Conservation (phyloP, 2,113 vertebrate species). For the Mobula hypostoma region DNA sequence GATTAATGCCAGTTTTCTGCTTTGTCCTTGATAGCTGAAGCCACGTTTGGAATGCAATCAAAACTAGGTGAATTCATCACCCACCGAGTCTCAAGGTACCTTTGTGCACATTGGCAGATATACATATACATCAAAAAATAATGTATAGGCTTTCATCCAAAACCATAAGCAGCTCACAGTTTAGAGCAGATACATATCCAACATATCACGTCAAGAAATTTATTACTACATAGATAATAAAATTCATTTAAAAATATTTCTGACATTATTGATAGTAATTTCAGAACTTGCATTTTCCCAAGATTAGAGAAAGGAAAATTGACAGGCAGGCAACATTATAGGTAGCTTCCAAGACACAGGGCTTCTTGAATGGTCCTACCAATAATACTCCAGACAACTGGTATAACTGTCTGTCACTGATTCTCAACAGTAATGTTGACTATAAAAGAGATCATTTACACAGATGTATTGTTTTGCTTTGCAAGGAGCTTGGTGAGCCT, state of each 20-base stretch:
- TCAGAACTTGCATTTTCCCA: slow-evolving; percentile 18
- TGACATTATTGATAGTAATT: slow-evolving; percentile 1
- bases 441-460: slow-evolving; percentile 41
- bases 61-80: background rate
- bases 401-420: slow-evolving; percentile 47
- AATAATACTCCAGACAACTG: slow-evolving; percentile 49
- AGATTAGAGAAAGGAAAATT: background rate
- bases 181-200: background rate
- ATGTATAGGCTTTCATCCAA: background rate
- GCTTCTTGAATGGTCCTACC: slow-evolving; percentile 49
- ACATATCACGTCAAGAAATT: background rate
- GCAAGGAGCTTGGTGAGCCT: slow-evolving; percentile 45
- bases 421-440: slow-evolving; percentile 48
- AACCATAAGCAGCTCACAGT: background rate
- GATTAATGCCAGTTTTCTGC: background rate
- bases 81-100: background rate
- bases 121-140: background rate
- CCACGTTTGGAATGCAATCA: background rate
- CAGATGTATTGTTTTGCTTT: slow-evolving; percentile 42
- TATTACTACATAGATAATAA: background rate
- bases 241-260: background rate
- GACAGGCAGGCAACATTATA: slow-evolving; percentile 44
- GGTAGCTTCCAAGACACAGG: slow-evolving; percentile 50
- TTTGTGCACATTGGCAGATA: background rate
- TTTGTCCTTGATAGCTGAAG: background rate